phyloP scores from a whole-genome alignment of 2,113 vertebrate species.

The Gavialis gangeticus region DNA sequence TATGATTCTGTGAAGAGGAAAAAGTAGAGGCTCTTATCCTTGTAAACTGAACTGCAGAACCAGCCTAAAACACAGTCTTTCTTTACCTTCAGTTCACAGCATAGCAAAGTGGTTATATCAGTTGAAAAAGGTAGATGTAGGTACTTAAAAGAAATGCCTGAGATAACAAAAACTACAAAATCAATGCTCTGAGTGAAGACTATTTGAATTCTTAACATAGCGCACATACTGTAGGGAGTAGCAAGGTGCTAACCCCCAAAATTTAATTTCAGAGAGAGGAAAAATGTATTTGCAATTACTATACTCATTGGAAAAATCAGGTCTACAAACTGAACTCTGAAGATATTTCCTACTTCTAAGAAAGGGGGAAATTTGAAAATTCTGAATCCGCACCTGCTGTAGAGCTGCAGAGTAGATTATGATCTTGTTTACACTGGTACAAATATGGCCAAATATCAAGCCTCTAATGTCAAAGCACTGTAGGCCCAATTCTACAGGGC shows the following conservation, averaged over 20 bases:
- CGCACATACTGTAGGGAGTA: neutral
- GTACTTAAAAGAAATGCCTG: neutral
- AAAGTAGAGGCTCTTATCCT: neutral
- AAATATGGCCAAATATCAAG: neutral
- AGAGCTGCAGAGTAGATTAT: neutral
- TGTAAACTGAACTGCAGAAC: neutral
- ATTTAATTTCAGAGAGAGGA: neutral
- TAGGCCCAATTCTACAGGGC: neutral
- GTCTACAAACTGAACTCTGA: neutral
- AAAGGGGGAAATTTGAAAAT: neutral
- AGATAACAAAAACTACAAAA: slow-evolving; percentile 28
- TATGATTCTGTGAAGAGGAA: neutral
- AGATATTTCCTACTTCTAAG: neutral
- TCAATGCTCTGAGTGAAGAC: neutral
- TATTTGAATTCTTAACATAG: slow-evolving; percentile 34
- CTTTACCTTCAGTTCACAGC: neutral
- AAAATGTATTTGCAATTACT: neutral
- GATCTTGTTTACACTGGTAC: neutral
- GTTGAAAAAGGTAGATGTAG: neutral
- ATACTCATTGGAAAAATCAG: neutral
- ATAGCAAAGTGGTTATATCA: neutral
- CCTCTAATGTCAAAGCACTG: neutral
- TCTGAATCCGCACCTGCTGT: neutral
- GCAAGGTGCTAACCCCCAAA: neutral
- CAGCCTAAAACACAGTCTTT: neutral